phyloP scores from a whole-genome alignment of 2,888 invertebrate genomes.

The Brachypalpus laphriformis region DNA sequence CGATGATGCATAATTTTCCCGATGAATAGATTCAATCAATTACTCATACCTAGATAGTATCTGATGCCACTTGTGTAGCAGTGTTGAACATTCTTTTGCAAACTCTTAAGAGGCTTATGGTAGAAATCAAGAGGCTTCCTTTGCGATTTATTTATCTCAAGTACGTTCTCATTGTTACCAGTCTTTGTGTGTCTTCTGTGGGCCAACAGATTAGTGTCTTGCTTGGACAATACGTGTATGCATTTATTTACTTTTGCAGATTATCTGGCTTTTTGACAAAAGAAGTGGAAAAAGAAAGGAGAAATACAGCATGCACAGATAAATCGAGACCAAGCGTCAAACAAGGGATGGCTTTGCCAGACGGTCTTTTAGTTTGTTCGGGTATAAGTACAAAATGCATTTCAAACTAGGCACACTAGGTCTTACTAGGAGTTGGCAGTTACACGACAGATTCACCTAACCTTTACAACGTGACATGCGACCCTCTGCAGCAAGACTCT shows the following conservation, averaged over 20 bases:
- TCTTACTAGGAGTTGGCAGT: too few species aligned
- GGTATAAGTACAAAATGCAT: too few species aligned
- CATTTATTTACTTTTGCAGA: conserved; percentile 53
- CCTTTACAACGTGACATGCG: too few species aligned
- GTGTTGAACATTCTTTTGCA: background rate
- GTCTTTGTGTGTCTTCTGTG: background rate
- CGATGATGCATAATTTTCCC: conserved; percentile 36
- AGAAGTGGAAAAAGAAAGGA: conserved; percentile 3
- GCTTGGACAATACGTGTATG: conserved; percentile 2
- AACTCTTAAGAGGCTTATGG: conserved; percentile 42
- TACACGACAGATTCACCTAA: too few species aligned
- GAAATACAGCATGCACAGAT: background rate
- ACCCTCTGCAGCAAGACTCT: too few species aligned
- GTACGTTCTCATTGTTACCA: conserved; percentile 34
- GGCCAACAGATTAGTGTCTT: background rate
- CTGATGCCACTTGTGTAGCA: background rate
- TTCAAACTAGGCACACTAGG: too few species aligned
- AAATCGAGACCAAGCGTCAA: background rate
- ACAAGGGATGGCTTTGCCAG: background rate
- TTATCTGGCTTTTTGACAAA: conserved; percentile 41
- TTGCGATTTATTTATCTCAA: conserved; percentile 49
- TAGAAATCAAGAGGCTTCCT: conserved; percentile 50
- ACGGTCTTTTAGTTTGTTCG: too few species aligned
- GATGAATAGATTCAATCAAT: conserved; percentile 25
- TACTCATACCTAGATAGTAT: conserved; percentile 17